Percentiles rank a stretch among this genome's conserved stretches.
phyloP scores from a whole-genome alignment of 2,888 invertebrate species.

The Adelognathus sp. region DNA sequence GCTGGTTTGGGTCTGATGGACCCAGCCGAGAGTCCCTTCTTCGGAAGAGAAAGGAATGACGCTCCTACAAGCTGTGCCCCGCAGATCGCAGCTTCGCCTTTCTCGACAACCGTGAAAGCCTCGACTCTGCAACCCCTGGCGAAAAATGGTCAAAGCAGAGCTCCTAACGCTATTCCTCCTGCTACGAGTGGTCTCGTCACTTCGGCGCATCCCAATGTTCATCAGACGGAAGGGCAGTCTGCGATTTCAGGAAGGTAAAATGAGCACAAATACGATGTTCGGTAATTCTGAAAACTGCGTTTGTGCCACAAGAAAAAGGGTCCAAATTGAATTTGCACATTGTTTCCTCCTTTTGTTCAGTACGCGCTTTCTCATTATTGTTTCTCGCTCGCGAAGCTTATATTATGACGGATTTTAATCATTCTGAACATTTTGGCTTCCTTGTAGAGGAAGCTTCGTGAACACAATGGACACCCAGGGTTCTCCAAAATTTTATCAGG shows the following conservation, averaged over 20 bases:
- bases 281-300: too few species aligned
- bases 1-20: slow-evolving; percentile 69
- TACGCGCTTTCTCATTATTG: too few species aligned
- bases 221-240: neutral
- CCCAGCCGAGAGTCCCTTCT: slow-evolving; percentile 69
- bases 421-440: too few species aligned
- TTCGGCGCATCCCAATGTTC: neutral
- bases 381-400: too few species aligned
- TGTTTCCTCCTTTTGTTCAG: too few species aligned
- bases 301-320: too few species aligned
- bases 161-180: neutral
- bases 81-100: neutral
- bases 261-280: too few species aligned
- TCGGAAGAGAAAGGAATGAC: slow-evolving; percentile 58
- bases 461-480: too few species aligned
- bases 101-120: neutral
- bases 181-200: neutral
- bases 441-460: too few species aligned
- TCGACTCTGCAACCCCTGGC: neutral
- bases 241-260: neutral
- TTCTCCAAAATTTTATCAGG: too few species aligned
- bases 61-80: slow-evolving; percentile 25
- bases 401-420: too few species aligned
- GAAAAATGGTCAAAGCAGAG: neutral
- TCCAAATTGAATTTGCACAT: too few species aligned